Conservation (phyloP, 2,113 vertebrate genomes). For the rat (Rattus norvegicus) region DNA sequence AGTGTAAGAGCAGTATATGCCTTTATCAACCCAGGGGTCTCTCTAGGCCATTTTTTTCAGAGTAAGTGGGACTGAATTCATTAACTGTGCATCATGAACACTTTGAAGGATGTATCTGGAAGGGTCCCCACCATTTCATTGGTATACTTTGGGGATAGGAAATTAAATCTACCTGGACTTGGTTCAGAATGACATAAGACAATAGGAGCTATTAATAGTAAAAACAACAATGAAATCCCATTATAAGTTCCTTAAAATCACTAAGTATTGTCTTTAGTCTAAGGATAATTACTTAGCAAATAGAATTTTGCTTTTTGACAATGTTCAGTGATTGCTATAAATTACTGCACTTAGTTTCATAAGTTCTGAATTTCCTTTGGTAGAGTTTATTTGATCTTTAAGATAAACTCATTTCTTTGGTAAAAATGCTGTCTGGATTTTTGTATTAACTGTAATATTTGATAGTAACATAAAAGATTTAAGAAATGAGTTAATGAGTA, state of each 20-base stretch:
- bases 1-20: not conserved
- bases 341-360: not conserved
- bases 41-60: not conserved
- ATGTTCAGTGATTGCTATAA: constrained; percentile 4
- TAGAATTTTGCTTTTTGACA: constrained; percentile 55
- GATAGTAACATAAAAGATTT: not conserved
- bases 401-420: not conserved
- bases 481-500: not conserved
- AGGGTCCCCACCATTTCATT: not conserved
- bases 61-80: not conserved
- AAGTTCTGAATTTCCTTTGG: constrained; percentile 53
- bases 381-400: not conserved
- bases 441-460: constrained; percentile 15
- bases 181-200: not conserved
- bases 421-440: not conserved
- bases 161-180: constrained; percentile 9
- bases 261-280: not conserved
- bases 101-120: not conserved
- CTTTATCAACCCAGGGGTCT: not conserved
- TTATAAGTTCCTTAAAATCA: constrained; percentile 34
- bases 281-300: constrained; percentile 50
- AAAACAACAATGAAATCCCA: not conserved
- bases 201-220: not conserved
- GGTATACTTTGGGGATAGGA: not conserved
- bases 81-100: not conserved